Evolutionary conservation across 2,113 vertebrate species (phyloP), one percentile per base, ranked within the genome.

Genomic region (Sarotherodon lohbergeri): DNA sequence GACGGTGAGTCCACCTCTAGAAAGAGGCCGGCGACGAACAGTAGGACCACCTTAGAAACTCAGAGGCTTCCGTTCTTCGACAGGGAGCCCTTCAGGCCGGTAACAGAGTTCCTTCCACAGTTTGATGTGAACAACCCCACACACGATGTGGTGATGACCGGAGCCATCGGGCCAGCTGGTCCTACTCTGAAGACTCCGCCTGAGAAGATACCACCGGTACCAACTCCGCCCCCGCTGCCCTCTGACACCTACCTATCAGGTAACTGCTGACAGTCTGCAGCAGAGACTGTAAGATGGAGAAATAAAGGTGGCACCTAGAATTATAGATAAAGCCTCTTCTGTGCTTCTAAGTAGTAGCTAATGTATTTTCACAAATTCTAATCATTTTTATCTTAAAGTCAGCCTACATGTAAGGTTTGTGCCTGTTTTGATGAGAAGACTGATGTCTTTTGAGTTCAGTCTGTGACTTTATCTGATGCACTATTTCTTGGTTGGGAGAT

Each of bases 41-140:
- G 86, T 73, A 87, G 89, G 43, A 79, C 55, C 50, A 9, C 57
- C n/a, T 78, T 84, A 6, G 88, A 92, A 7, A 34, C 56, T 17
- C 88, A 87, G 55, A 90, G 93, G 34, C 50, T 87, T 11, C 90
- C 91, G 0, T 89, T 84, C 14, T 94, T 95, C 9, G 91, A 94
- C 83, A 86, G 88, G 73, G 91, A 94, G 17, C 92, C 93, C 24
- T 92, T 92, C 81, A 91, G 87, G 59, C 90, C 91, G 0, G 90
- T 85, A 4, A 86, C 92, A n/a, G 93, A 92, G 32, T 79, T 90
- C 54, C 39, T 88, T 36, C 87, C 90, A 5, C 80, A 84, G 19
- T 76, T 91, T 3, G 89, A 91, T 27, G 29, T 52, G 5, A 93
- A 90, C 63, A 57, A 86, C 5, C 80, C 88, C 22, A 24, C 39